Evolutionary conservation across 2,797 vertebrate genomes (phyloP), one percentile per base, ranked within the genome.

Genomic region (Cephalopachus bancanus): DNA sequence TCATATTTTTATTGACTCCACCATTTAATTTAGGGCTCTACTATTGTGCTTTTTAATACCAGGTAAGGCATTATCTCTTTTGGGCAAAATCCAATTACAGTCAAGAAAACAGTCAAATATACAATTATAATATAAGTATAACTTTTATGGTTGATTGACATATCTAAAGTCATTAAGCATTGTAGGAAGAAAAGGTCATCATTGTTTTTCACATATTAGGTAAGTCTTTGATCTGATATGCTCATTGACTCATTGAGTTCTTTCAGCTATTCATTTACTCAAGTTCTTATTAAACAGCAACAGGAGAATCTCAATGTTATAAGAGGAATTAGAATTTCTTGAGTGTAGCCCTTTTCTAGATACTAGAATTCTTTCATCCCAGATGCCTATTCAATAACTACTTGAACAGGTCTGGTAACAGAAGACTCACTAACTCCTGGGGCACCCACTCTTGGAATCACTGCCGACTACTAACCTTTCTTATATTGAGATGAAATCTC

Each of bases 71-170:
- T 78, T 89, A 44, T 89, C 64, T 89, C 74, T 79, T 83, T 12
- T 22, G 15, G 76, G 76, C 49, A 78, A 88, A 24, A 89, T 83
- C 11, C 30, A 83, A 69, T 89, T 91, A 62, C 15, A 69, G 37
- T n/a, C 72, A 96, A 92, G 87, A 86, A 94, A 95, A 79, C 3
- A 72, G 24, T 89, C 37, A 60, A 78, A 86, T 89, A 86, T 16
- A 85, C 93, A 79, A 86, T 55, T 67, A 62, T 9, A 88, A 37
- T 30, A 69, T 60, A n/a, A 78, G 22, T 59, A 49, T 92, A 86
- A 86, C 44, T 87, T 96, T 94, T 94, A 65, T 74, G 51, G 22
- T 78, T 89, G 86, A 89, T 44, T 74, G 69, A 57, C 69, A 81
- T 37, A 85, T 88, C 79, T 92, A 71, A 94, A 95, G 81, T 83